Percentiles rank a stretch among this genome's conserved stretches.
Conservation (phyloP, 2,797 vertebrate genomes). For the Cuculus canorus region DNA sequence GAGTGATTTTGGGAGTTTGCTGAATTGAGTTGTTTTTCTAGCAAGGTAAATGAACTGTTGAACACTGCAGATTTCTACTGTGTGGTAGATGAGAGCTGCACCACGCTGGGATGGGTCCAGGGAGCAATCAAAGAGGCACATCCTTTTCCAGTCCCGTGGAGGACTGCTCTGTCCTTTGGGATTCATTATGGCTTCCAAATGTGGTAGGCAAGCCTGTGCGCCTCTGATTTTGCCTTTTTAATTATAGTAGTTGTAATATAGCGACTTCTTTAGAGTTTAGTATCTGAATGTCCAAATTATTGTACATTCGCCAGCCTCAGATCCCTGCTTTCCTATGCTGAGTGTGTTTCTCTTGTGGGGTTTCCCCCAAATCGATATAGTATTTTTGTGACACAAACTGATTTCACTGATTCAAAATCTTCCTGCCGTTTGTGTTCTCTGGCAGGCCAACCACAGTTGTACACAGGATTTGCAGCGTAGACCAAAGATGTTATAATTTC, state of each 20-base stretch:
- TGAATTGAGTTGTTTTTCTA: conserved; percentile 49
- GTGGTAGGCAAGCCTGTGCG: background rate
- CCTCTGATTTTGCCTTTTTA: background rate
- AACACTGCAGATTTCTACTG: background rate
- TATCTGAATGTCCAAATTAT: background rate
- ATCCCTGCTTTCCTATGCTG: background rate
- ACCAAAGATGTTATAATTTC: background rate
- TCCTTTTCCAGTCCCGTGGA: background rate
- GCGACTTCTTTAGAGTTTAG: background rate
- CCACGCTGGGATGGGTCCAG: rapidly evolving
- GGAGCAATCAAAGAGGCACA: background rate
- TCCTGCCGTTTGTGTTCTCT: background rate
- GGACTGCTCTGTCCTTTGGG: background rate
- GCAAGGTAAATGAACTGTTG: conserved; percentile 41
- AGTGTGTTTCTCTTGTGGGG: background rate
- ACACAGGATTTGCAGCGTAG: background rate
- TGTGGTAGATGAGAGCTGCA: background rate
- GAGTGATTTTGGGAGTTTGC: conserved; percentile 46
- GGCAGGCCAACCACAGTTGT: background rate
- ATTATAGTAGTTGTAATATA: background rate
- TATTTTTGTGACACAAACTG: background rate
- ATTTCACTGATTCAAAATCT: background rate
- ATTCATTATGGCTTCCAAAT: background rate
- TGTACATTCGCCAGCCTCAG: background rate
- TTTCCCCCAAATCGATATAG: background rate